Base-by-base conservation (phyloP, 2,888 invertebrate species). In the Drosophila testacea region DNA sequence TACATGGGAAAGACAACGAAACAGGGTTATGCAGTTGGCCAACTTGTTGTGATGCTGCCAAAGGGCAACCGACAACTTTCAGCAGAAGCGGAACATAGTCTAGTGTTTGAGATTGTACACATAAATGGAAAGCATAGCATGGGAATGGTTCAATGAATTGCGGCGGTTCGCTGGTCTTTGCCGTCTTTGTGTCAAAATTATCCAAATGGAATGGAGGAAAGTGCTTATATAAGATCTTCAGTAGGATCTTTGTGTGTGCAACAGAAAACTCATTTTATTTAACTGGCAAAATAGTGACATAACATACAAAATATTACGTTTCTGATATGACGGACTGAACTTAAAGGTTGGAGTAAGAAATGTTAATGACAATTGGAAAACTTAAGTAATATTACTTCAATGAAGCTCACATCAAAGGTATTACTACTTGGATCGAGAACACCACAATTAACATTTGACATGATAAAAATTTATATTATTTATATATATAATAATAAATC, bases 1-100 rank as follows among this genome's bases (percentile, higher is more conserved):
- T 11, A 66, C 46, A 61, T 30, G 39, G n/a, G 22, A 60, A 59
- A 62, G 46, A 59, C 77, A 72, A 41, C 52, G 56, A 60, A 60
- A 72, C 42, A 63, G 46, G 51, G 68, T 39, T 55, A 44, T 73
- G 73, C 57, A 73, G 74, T 73, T 78, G 69, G 69, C 74, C 56
- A 76, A 73, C 73, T 76, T 75, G 61, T 50, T 65, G 62, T 75
- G 69, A 56, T 63, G 59, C 61, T 73, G 63, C 74, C 62, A 60
- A 77, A 67, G 59, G 68, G 62, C 46, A 68, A 39, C 28, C 6
- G 54, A 42, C 34, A 42, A 44, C 61, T 55, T 50, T 47, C 28
- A 42, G 38, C 47, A 38, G 32, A 27, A 16, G 27, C 42, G 46
- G 28, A 28, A 22, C 27, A 27, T 34, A 34, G 34, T 39, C 51